phyloP scores from a whole-genome alignment of 2,888 invertebrate species.

The Lamellibrachia columna region DNA sequence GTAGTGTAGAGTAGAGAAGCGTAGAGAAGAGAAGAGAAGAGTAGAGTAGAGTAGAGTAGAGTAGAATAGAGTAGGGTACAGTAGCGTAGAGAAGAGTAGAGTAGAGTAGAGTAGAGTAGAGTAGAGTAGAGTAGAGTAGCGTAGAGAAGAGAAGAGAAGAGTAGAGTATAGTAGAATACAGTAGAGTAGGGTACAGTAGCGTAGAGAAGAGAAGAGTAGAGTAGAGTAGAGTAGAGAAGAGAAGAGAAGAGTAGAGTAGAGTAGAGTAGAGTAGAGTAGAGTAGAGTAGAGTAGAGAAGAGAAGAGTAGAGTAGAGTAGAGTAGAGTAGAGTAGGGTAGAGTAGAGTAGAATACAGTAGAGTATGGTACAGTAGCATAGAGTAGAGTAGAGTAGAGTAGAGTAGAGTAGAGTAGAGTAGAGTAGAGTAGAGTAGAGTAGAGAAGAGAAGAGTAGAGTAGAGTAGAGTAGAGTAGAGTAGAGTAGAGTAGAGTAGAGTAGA shows the following conservation, averaged over 20 bases:
- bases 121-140: constrained; percentile 20
- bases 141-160: too few relatives aligned
- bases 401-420: constrained; percentile 19
- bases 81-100: too few relatives aligned
- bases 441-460: constrained; percentile 19
- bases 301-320: constrained; percentile 1
- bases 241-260: neutral
- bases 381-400: constrained; percentile 6
- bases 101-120: constrained; percentile 20
- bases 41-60: constrained; percentile 14
- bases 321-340: neutral
- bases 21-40: too few relatives aligned
- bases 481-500: neutral
- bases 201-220: constrained; percentile 17
- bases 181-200: too few relatives aligned
- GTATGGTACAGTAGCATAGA: too few relatives aligned
- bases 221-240: constrained; percentile 14
- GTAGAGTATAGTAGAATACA: too few relatives aligned
- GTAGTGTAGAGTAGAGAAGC: neutral
- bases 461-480: constrained; percentile 19
- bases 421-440: constrained; percentile 19
- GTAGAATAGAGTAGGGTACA: neutral
- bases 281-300: constrained; percentile 13
- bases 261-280: neutral
- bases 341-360: too few relatives aligned